A percentile compares a stretch with the other conserved stretches of the same genome.
Conservation (phyloP, 2,113 vertebrate genomes). For the Psettodes erumei region DNA sequence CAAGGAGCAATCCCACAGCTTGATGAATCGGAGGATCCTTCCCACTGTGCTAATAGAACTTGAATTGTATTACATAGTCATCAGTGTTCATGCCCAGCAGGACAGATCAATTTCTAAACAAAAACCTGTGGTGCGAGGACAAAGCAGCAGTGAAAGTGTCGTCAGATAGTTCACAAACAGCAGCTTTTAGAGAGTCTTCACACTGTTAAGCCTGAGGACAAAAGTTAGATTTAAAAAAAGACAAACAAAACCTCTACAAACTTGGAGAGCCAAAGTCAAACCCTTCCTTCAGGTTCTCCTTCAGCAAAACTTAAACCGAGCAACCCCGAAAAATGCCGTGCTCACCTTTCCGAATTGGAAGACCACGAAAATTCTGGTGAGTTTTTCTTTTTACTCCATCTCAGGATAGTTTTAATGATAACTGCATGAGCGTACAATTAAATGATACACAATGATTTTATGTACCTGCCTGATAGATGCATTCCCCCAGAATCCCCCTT, state of each 20-base stretch:
- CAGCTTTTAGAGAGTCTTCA: not conserved
- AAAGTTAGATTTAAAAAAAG: slow-evolving; percentile 2
- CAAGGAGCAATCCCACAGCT: slow-evolving; percentile 23
- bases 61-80: slow-evolving; percentile 4
- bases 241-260: not conserved
- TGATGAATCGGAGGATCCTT: slow-evolving; percentile 26
- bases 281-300: slow-evolving; percentile 8
- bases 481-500: not conserved
- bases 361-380: slow-evolving; percentile 72
- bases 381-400: slow-evolving; percentile 56
- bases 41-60: slow-evolving; percentile 1
- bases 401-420: slow-evolving; percentile 14
- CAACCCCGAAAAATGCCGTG: slow-evolving; percentile 61
- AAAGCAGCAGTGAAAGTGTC: slow-evolving; percentile 12
- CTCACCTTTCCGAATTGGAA: slow-evolving; percentile 71
- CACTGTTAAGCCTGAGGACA: not conserved
- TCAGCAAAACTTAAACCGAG: too few relatives aligned
- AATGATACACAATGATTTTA: not conserved
- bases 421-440: not conserved
- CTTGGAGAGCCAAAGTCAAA: slow-evolving; percentile 12
- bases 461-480: not conserved
- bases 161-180: slow-evolving; percentile 3
- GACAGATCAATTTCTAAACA: slow-evolving; percentile 21
- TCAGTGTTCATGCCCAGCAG: not conserved
- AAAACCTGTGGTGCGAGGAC: slow-evolving; percentile 1